A percentile compares a stretch with the other conserved stretches of the same genome.
Conservation (phyloP, 2,797 vertebrate species). For the Kryptolebias ocellatus region DNA sequence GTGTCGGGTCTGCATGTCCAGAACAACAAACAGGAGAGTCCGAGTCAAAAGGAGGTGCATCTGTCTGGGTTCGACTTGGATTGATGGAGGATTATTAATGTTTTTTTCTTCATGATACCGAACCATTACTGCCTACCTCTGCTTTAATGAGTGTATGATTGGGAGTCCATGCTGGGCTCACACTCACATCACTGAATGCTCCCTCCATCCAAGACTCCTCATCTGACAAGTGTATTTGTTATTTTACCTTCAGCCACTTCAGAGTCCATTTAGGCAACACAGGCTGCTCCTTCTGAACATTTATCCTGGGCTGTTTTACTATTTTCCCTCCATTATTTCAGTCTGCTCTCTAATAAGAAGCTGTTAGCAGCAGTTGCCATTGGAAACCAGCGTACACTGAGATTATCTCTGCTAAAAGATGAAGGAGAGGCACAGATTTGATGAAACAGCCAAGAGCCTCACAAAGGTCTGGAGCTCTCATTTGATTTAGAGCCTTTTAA, state of each 20-base stretch:
- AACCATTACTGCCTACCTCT: neutral
- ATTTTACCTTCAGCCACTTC: constrained; percentile 26
- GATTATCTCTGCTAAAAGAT: constrained; percentile 14
- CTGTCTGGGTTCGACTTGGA: neutral
- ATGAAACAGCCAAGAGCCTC: constrained; percentile 11
- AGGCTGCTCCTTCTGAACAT: constrained; percentile 9
- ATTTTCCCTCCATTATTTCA: constrained; percentile 8
- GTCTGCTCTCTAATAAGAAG: constrained; percentile 37
- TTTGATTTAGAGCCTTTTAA: constrained; percentile 22
- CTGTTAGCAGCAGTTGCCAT: constrained; percentile 53
- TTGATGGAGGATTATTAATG: neutral
- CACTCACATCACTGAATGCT: neutral
- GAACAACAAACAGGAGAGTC: too few species aligned
- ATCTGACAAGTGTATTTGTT: constrained; percentile 11
- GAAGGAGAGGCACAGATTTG: constrained; percentile 21
- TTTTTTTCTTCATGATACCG: neutral
- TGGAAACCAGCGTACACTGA: constrained; percentile 43
- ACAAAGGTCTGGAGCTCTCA: neutral
- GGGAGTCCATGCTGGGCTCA: neutral
- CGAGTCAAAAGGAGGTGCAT: neutral
- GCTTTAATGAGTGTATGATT: neutral
- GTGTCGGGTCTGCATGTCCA: too few species aligned
- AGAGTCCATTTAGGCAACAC: constrained; percentile 38
- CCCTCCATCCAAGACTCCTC: neutral
- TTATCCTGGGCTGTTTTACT: constrained; percentile 2